Percentiles rank a stretch among this genome's conserved stretches.
These are phyloP conservation scores for Muntiacus muntjak DNA, from an alignment of 2,113 vertebrate genomes.

Conservation along the genomic window DNA sequence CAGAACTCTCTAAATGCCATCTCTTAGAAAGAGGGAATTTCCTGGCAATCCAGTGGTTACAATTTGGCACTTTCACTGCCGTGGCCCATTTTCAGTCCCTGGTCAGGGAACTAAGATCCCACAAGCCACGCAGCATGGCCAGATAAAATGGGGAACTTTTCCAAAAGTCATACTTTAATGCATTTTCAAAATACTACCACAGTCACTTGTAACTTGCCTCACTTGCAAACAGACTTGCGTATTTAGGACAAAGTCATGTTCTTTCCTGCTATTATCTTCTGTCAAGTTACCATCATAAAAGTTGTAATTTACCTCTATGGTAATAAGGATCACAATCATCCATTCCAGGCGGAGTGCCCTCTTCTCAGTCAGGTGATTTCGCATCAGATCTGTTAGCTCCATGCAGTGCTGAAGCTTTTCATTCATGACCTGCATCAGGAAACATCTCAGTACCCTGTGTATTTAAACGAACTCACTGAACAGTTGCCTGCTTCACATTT, in stretches of 20 bases:
- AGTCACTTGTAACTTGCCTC: neutral
- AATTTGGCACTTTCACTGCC: neutral
- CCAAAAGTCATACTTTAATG: neutral
- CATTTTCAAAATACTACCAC: neutral
- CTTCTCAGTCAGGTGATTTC: conserved; percentile 95
- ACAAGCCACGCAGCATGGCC: neutral
- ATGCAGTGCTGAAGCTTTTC: conserved; percentile 97
- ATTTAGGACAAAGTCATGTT: neutral
- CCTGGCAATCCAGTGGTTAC: neutral
- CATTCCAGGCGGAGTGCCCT: conserved; percentile 93
- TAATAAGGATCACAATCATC: conserved; percentile 99
- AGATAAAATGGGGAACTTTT: neutral
- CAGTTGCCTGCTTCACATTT: neutral
- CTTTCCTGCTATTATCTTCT: neutral
- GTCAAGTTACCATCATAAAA: neutral
- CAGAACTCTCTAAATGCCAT: neutral
- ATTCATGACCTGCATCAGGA: conserved; percentile 90
- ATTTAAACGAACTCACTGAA: neutral
- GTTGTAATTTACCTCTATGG: conserved; percentile 89
- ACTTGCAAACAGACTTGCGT: neutral
- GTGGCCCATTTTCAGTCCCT: neutral
- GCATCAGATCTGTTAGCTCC: conserved; percentile 95
- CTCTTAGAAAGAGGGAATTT: neutral
- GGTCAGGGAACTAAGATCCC: neutral
- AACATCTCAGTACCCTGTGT: neutral